Base-by-base conservation (phyloP, 2,113 vertebrate genomes). In the Ancistrus triradiatus region DNA sequence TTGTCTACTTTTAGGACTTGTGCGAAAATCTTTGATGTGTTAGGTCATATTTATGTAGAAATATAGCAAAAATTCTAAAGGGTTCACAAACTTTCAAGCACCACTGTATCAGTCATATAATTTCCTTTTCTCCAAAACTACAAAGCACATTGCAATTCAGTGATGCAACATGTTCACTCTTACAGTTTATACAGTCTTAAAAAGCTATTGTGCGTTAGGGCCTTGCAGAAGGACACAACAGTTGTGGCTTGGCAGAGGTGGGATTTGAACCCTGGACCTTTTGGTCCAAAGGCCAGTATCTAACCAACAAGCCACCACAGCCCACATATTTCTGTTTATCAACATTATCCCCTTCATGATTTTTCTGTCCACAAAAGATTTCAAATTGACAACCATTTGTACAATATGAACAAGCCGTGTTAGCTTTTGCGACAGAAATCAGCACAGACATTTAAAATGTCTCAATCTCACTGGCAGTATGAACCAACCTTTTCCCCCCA, bases 401-500 rank as follows among this genome's bases (percentile, higher is more conserved):
- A 27, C n/a, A 24, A 64, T 50, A 19, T 6, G 3, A 1, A 21
- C 7, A 24, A 17, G 15, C 37, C 31, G 24, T 42, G 8, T 17
- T 8, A 48, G 24, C 24, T 27, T 63, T 69, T 22, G 48, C 42
- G 27, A 40, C 50, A 28, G 37, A n/a, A 17, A 17, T 31, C 28
- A 43, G 57, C 59, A 44, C 48, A 72, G 74, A 64, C 69, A 76
- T 82, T 80, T 76, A 77, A 80, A 81, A 78, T 63, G 74, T 82
- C 81, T 84, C 83, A 71, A 85, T 86, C 78, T 83, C 74, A 2
- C 52, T 73, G 70, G 77, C 75, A 81, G 77, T 80, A 82, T 75
- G 80, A 73, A 74, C 77, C 70, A 75, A 77, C 77, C 69, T 76
- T 77, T n/a, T 76, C 80, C 84, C 81, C 80, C 69, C 59, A 61